A percentile compares a stretch with the other conserved stretches of the same genome.
Evolutionary conservation across 2,888 invertebrate genomes (phyloP).

Genomic region (Drosophila paucipuncta): DNA sequence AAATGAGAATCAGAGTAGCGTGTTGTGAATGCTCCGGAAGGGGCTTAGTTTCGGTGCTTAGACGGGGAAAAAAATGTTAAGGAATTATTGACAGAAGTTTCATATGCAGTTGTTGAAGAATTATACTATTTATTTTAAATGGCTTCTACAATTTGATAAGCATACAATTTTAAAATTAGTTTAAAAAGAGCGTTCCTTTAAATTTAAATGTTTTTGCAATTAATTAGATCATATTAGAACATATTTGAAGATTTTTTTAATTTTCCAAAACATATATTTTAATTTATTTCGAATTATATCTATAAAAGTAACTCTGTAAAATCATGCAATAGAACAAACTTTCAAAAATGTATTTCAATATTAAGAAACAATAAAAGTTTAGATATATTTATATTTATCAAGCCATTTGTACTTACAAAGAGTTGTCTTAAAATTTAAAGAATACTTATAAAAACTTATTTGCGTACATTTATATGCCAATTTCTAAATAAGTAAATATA

Average conservation of each 20-base stretch:
- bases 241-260: not conserved
- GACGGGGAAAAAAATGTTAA: slow-evolving; percentile 21
- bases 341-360: not conserved
- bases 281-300: not conserved
- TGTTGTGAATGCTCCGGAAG: not conserved
- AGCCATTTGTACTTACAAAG: not conserved
- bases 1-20: slow-evolving; percentile 33
- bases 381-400: not conserved
- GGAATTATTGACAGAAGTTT: slow-evolving; percentile 16
- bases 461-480: no score
- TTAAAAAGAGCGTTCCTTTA: not conserved
- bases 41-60: slow-evolving; percentile 6
- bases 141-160: not conserved
- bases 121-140: not conserved
- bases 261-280: not conserved
- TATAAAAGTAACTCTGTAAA: not conserved
- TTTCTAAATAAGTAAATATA: not conserved
- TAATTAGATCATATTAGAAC: not conserved
- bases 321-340: no score
- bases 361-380: not conserved
- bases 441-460: no score
- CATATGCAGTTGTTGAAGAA: not conserved
- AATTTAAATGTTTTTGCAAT: not conserved
- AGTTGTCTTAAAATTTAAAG: not conserved
- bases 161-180: not conserved